Evolutionary conservation across 2,797 vertebrate genomes (phyloP).

Genomic region (Selene dorsalis): DNA sequence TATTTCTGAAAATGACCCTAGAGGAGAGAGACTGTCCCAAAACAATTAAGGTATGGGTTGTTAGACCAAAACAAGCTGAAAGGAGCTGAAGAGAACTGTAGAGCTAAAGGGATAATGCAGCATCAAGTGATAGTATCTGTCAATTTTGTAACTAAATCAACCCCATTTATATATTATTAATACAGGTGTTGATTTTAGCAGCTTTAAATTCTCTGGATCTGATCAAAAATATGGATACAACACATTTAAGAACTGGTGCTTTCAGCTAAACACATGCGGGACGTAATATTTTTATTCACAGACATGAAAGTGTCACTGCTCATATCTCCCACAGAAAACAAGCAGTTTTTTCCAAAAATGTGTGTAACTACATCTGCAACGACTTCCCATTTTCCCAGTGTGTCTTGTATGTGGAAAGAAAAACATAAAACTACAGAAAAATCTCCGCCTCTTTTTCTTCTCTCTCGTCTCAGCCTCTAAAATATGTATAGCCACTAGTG

Average conservation of each 20-base stretch:
- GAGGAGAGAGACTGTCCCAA: background rate
- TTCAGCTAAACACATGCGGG: no score
- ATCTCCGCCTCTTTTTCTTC: background rate
- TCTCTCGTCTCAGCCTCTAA: background rate
- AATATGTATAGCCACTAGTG: conserved; percentile 22
- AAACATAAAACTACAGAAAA: background rate
- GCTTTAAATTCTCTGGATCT: background rate
- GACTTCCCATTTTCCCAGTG: no score
- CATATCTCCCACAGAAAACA: no score
- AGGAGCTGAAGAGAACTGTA: background rate
- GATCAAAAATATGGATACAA: background rate
- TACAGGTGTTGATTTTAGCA: background rate
- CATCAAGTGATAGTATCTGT: background rate
- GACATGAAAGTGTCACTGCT: no score
- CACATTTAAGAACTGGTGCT: background rate
- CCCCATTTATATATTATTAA: background rate
- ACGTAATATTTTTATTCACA: background rate
- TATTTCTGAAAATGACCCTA: background rate
- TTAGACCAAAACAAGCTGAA: conserved; percentile 7
- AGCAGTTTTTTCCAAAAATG: no score
- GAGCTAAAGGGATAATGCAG: background rate
- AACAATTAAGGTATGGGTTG: background rate
- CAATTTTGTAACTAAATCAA: background rate
- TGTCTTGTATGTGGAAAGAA: background rate
- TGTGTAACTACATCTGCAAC: background rate